Evolutionary conservation across 2,888 invertebrate genomes (phyloP).

Genomic region (Galeopsomyia nigrocyanea): DNA sequence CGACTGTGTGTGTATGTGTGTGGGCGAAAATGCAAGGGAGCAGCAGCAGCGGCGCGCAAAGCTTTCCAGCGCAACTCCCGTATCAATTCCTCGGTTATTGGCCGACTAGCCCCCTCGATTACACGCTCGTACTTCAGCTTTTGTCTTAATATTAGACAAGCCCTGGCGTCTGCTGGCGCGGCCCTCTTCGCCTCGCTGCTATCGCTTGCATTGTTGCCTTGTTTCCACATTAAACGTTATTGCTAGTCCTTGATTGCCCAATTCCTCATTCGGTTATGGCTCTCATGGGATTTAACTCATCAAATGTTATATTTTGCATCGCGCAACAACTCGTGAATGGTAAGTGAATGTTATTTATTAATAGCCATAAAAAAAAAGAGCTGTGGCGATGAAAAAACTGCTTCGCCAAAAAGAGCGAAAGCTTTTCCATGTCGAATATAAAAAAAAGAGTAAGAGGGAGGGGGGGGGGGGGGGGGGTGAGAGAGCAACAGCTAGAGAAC

Average conservation of each 20-base stretch:
- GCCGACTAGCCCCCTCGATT: slow-evolving; percentile 7
- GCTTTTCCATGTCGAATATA: slow-evolving; percentile 5
- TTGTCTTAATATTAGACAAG: slow-evolving; percentile 24
- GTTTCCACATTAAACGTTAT: not conserved
- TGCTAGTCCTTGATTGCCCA: not conserved
- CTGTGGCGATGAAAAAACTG: no score
- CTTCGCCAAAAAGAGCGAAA: not conserved
- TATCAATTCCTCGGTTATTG: slow-evolving; percentile 35
- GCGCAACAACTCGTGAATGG: no score
- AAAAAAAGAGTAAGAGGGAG: no score
- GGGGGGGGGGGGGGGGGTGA: no score
- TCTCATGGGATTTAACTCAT: no score
- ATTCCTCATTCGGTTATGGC: not conserved
- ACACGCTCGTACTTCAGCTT: slow-evolving; percentile 26
- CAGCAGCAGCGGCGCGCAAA: no score
- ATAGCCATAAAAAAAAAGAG: no score
- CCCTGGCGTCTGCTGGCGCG: not conserved
- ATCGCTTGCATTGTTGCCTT: slow-evolving; percentile 32
- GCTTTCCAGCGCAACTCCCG: slow-evolving; percentile 14
- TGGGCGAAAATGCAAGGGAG: slow-evolving; percentile 14
- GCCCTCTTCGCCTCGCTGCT: slow-evolving; percentile 11
- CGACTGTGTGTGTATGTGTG: not conserved
- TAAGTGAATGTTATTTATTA: no score
- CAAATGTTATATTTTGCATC: no score
- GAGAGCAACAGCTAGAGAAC: no score